Evolutionary conservation across 2,888 invertebrate genomes (phyloP), one percentile per base, ranked within the genome.

Genomic region (Caradrina kadenii): DNA sequence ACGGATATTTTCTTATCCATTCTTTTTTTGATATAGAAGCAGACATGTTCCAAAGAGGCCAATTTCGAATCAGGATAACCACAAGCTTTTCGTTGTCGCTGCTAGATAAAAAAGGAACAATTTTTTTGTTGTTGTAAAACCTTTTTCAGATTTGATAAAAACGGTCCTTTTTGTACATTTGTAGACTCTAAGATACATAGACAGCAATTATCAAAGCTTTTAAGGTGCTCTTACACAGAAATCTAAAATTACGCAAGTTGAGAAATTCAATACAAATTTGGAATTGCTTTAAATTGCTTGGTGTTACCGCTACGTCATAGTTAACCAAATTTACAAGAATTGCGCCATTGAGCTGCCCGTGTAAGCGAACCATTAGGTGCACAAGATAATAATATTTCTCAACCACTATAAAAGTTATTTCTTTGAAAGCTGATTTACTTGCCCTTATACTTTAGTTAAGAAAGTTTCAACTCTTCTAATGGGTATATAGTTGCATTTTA

Each of bases 361-460:
- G 1, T 8, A 35, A 35, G 35, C 35, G 8, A 7, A 42, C 42
- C 15, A 48, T 42, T 42, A 72, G 22, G n/a, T 22, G 53, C 48
- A 42, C 21, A 21, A 49, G 17, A 26, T 56, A 52, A 55, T 45
- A 56, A n/a, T 52, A 73, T 72, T 73, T 49, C 58, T 58, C 22
- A 42, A 59, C 58, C 53, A 58, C 58, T 49, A 54, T 54, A 66
- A 59, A 81, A 81, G 58, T 79, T 67, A 61, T 70, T 75, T 68
- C 59, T 74, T 81, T 65, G 53, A 59, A 70, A 74, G 65, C 68
- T 55, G 61, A 71, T 69, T 63, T 63, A 69, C 60, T 63, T 78
- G 59, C 58, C 55, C 63, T 63, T 76, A 72, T 74, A 74, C 77
- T 80, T 70, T 58, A 56, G 67, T 62, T 72, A 19, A 52, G 55